A percentile compares a stretch with the other conserved stretches of the same genome.
phyloP scores from a whole-genome alignment of 2,888 invertebrate species.

The Agonum fuliginosum region DNA sequence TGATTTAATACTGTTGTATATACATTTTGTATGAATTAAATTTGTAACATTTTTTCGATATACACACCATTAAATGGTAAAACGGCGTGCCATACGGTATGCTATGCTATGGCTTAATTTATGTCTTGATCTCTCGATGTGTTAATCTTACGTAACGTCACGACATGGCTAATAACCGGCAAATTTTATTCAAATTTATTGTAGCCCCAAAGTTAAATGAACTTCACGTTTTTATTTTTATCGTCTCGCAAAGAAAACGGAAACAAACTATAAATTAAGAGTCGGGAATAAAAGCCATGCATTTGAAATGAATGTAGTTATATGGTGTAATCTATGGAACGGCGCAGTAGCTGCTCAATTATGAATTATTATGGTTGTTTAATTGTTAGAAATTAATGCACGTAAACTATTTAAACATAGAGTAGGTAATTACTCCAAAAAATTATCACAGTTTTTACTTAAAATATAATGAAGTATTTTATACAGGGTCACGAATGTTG shows the following conservation, averaged over 20 bases:
- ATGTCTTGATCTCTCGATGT: too few relatives aligned
- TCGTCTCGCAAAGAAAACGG: conserved; percentile 37
- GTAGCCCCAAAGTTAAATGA: conserved; percentile 40
- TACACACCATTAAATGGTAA: too few relatives aligned
- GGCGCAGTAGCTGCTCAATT: conserved; percentile 6
- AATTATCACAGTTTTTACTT: background rate
- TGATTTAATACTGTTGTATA: too few relatives aligned
- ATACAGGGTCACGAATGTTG: too few relatives aligned
- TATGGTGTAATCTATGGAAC: conserved; percentile 24
- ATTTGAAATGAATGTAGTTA: conserved; percentile 41
- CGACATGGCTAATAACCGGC: conserved; percentile 16
- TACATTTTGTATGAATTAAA: too few relatives aligned
- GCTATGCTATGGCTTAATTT: background rate
- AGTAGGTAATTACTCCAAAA: background rate
- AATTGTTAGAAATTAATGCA: conserved; percentile 16
- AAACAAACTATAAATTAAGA: conserved; percentile 46
- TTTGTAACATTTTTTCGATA: too few relatives aligned
- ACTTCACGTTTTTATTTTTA: conserved; percentile 42
- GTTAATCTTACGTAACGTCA: conserved; percentile 1
- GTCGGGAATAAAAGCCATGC: background rate
- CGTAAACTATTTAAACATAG: background rate
- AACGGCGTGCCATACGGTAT: background rate
- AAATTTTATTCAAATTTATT: conserved; percentile 49
- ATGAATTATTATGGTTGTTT: conserved; percentile 24
- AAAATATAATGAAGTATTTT: background rate